A percentile compares a stretch with the other conserved stretches of the same genome.
Evolutionary conservation across 1,140 invertebrate species (phyloP).

Genomic region (Idris sp.): DNA sequence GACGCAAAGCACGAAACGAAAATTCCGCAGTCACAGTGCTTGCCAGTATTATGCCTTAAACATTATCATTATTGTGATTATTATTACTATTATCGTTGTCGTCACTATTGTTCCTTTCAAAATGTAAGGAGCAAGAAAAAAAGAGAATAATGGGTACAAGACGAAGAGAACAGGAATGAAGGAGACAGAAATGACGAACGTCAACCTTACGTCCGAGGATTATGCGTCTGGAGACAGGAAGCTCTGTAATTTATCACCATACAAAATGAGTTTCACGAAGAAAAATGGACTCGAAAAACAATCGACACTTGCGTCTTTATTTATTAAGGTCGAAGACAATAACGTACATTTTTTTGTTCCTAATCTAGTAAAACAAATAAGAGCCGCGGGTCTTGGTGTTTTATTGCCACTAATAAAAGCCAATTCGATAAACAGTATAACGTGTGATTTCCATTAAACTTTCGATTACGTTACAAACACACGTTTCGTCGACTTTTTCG

Average conservation of each 20-base stretch:
- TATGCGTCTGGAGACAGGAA: slow-evolving; percentile 39
- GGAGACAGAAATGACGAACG: slow-evolving; percentile 37
- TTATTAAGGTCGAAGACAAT: slow-evolving; percentile 62
- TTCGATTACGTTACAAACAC: slow-evolving; percentile 31
- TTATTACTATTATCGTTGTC: slow-evolving; percentile 55
- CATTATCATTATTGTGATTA: slow-evolving; percentile 59
- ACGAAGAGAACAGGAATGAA: slow-evolving; percentile 6
- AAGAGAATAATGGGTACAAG: slow-evolving; percentile 2
- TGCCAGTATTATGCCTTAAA: slow-evolving; percentile 65
- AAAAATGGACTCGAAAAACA: slow-evolving; percentile 43
- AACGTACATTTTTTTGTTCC: slow-evolving; percentile 52
- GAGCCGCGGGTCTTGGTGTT: slow-evolving; percentile 30
- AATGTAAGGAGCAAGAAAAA: slow-evolving; percentile 16
- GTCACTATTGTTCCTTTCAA: slow-evolving; percentile 55
- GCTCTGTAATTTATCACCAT: slow-evolving; percentile 47
- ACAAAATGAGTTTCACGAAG: slow-evolving; percentile 47
- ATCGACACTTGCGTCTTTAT: slow-evolving; percentile 49
- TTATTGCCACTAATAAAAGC: slow-evolving; percentile 47
- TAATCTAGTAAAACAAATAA: slow-evolving; percentile 43
- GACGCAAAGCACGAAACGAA: slow-evolving; percentile 62
- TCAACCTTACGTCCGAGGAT: slow-evolving; percentile 50
- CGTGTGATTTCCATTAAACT: slow-evolving; percentile 38
- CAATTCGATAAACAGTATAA: slow-evolving; percentile 36
- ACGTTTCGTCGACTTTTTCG: slow-evolving; percentile 12
- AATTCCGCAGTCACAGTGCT: slow-evolving; percentile 63